Evolutionary conservation across 2,797 vertebrate genomes (phyloP).

Genomic region (Mico argentatus): DNA sequence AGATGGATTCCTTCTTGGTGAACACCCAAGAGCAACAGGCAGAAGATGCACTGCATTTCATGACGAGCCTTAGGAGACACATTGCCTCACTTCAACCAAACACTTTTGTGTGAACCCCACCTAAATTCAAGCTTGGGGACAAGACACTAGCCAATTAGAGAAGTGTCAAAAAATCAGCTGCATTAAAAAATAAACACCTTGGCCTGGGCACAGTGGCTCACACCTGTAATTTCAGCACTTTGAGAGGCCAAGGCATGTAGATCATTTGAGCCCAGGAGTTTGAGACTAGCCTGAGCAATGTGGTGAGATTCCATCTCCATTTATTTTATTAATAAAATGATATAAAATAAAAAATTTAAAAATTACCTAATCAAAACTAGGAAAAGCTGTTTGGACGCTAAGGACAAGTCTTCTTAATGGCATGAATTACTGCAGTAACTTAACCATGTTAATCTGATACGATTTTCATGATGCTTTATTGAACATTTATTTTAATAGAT

Average conservation of each 20-base stretch:
- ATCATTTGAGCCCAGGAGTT: background rate
- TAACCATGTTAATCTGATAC: background rate
- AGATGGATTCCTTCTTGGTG: background rate
- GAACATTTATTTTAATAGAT: background rate
- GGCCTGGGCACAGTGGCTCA: background rate
- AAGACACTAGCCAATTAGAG: background rate
- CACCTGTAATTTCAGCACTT: background rate
- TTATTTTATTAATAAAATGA: background rate
- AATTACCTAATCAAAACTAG: background rate
- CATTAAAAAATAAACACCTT: background rate
- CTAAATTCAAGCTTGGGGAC: background rate
- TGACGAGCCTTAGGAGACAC: background rate
- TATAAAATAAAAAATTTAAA: background rate
- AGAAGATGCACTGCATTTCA: background rate
- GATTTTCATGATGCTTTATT: background rate
- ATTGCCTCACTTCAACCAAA: background rate
- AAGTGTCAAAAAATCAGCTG: background rate
- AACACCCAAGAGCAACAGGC: background rate
- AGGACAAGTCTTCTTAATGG: background rate
- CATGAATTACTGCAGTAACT: background rate
- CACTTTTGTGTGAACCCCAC: background rate
- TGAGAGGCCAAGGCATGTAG: background rate
- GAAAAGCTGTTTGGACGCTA: background rate
- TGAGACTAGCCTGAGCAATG: background rate
- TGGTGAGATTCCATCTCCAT: background rate